Base-by-base conservation (phyloP, 1,140 invertebrate genomes). In the Calycopis cecrops region DNA sequence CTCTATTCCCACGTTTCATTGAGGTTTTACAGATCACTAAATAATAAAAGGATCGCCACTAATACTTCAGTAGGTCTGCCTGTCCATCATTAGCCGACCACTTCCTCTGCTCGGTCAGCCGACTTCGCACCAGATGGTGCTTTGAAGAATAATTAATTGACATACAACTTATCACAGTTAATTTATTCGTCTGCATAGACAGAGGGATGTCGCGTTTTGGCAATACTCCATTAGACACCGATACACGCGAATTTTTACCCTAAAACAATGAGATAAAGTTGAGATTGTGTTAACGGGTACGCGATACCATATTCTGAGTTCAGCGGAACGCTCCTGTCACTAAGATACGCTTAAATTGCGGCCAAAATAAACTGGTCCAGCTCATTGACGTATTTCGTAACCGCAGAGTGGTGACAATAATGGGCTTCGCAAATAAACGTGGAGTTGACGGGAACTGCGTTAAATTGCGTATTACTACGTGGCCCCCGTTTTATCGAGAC, bases 81-180 rank as follows among this genome's bases (percentile, higher is more conserved):
- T 57, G 62, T 69, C 59, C 60, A 65, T 79, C 76, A 70, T 76
- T 77, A 72, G 6, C 21, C 17, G 52, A 55, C 49, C 56, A 67
- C 70, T 79, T 83, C 76, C 78, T 82, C 64, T 67, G 63, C 57
- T 48, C 71, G 66, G 57, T 71, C 63, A 72, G 59, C 64, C 69
- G 71, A 64, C 49, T 70, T 71, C 73, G 64, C 70, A 77, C 83
- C 80, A 87, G 67, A 77, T 87, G 81, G 76, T 74, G 76, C 84
- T 87, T 87, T 87, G 84, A 87, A 85, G 84, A 86, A 87, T 87
- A 85, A 87, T 87, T 87, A 87, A 87, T 87, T 87, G 84, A 78
- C 84, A 79, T 82, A 84, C 81, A 77, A 87, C 84, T 82, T 87
- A 87, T 87, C 84, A 87, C 77, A 73, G 78, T 59, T 84, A 87